Evolutionary conservation across 2,113 vertebrate species (phyloP), one percentile per base, ranked within the genome.

Genomic region (Cheilinus undulatus): DNA sequence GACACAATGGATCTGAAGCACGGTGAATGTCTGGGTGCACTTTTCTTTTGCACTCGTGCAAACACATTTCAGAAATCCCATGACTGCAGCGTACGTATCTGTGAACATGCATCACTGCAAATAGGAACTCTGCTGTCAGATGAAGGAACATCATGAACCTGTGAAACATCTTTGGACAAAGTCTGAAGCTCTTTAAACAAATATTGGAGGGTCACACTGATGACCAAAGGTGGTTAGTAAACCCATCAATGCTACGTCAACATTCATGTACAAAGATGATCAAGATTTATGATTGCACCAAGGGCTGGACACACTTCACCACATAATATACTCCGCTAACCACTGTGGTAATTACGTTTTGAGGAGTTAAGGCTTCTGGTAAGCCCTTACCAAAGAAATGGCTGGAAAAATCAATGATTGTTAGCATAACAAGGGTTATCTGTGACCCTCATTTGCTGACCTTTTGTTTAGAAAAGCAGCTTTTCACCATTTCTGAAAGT

Each of bases 1-100:
- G 76, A 59, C 56, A 22, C 69, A 54, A 27, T 42, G 70, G 68
- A 67, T 20, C 38, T 61, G 61, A 69, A 40, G 76, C 63, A 69
- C 56, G 4, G 56, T 65, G 61, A 84, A 78, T 82, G 81, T 82
- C 60, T 60, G 60, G 36, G 54, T 76, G 52, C 43, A 64, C 27
- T 30, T 38, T 19, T 76, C 61, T 66, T 76, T 65, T n/a, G 13
- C 64, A 53, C 62, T 50, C 62, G 58, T 7, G 67, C 60, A 57
- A 23, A 36, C 38, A 53, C 34, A 54, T 50, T 40, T 30, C 42
- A 23, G 32, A 20, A n/a, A 48, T 57, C 57, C 52, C 63, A 19
- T 5, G 71, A 52, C 54, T 65, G 20, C 42, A 7, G 9, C 34
- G 22, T 46, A 30, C 58, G 27, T 66, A 48, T 50, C 61, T 65